Base-by-base conservation (phyloP, 2,888 invertebrate genomes). In the Galerucella nymphaeae region DNA sequence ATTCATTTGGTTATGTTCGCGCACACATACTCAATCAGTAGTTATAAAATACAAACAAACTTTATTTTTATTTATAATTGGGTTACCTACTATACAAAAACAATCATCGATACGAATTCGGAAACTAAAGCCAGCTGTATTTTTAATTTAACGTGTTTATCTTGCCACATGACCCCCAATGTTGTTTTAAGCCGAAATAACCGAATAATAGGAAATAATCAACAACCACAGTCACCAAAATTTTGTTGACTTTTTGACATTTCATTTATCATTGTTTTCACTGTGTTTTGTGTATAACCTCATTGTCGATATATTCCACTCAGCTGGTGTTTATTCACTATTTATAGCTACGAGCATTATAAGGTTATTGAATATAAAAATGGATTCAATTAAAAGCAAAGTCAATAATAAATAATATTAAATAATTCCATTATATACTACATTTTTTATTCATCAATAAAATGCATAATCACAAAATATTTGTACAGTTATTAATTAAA, bases 241-340 rank as follows among this genome's bases (percentile, higher is more conserved):
- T 67, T 66, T 71, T 48, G 71, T 67, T 71, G 63, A 71, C 62
- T 53, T 48, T 50, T 23, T 65, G 71, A 62, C 71, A 53, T 67
- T 71, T 57, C 63, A 71, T 67, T 71, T 67, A 50, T 71, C 63
- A 71, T 71, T 71, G 71, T 71, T 66, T 70, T 59, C 61, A 18
- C 50, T n/a, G 41, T 11, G 65, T 45, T 59, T 65, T 53, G 58
- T 59, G 64, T 59, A 38, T 18, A 63, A 57, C 65, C 65, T 59
- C 61, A 58, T n/a, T 45, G 20, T n/a, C 13, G 50, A 48, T 63
- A n/a, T 55, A 57, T 42, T 48, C 18, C 57, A n/a, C 50, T 50
- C 50, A 14, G n/a, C 16, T 53, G 53, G 53, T 55, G 62, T 62
- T 55, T 55, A 41, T 41, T 53, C 61, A 41, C 48, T 69, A n/a